Evolutionary conservation across 2,888 invertebrate genomes (phyloP).

Genomic region (Lampropteryx suffumata): DNA sequence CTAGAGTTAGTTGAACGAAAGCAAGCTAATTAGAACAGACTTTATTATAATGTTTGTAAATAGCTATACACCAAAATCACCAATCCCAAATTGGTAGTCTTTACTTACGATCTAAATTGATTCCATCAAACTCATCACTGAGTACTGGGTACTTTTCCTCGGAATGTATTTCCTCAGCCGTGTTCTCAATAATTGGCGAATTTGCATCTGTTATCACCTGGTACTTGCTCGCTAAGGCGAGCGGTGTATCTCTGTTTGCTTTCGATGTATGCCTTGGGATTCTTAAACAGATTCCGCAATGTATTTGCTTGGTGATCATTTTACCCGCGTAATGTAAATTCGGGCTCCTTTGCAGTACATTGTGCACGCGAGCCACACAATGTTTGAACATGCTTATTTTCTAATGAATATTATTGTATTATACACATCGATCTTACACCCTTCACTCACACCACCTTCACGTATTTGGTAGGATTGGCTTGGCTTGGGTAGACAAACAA

Average conservation of each 20-base stretch:
- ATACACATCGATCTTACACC: no score
- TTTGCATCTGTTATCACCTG: conserved; percentile 88
- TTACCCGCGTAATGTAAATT: conserved; percentile 37
- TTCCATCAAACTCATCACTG: conserved; percentile 85
- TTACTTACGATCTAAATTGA: conserved; percentile 81
- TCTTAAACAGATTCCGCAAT: conserved; percentile 60
- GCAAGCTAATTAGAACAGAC: no score
- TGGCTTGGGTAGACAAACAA: no score
- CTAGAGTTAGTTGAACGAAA: no score
- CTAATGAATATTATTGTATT: no score
- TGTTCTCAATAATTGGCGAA: conserved; percentile 87
- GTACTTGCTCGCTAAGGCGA: conserved; percentile 84
- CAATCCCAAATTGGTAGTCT: no score
- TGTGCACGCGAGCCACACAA: conserved; percentile 21
- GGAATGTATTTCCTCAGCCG: conserved; percentile 84
- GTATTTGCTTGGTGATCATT: conserved; percentile 56
- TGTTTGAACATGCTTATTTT: conserved; percentile 27
- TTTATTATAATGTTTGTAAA: no score
- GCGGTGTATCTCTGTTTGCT: conserved; percentile 60
- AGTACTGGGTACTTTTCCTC: conserved; percentile 58
- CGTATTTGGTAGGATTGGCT: no score
- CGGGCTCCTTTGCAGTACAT: conserved; percentile 21
- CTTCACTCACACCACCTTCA: no score
- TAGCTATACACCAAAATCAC: no score
- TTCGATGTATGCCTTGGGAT: conserved; percentile 66